Conservation (phyloP, 1,140 invertebrate genomes). For the Aphidius gifuensis region DNA sequence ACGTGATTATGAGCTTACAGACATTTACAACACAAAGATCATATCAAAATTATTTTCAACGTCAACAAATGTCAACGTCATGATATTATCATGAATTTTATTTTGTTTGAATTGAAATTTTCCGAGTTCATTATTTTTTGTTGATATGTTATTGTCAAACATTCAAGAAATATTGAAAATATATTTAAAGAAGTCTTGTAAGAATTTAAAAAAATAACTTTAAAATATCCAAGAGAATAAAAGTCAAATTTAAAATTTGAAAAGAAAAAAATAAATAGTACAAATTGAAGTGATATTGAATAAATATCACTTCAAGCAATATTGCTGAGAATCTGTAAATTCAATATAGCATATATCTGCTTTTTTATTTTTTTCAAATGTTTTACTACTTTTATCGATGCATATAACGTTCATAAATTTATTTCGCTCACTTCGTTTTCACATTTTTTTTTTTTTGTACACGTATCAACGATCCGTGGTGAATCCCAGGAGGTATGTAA, state of each 20-base stretch:
- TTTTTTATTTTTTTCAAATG: too few species aligned
- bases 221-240: not conserved
- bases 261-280: not conserved
- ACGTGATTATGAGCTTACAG: too few species aligned
- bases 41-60: not conserved
- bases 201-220: too few species aligned
- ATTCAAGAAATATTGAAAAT: too few species aligned
- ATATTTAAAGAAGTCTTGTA: too few species aligned
- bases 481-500: conserved; percentile 16
- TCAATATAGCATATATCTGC: not conserved
- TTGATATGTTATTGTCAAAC: too few species aligned
- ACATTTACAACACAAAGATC: not conserved
- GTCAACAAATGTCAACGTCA: not conserved
- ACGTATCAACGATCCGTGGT: conserved; percentile 1
- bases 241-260: not conserved
- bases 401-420: conserved; percentile 12
- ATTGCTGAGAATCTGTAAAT: conserved; percentile 3
- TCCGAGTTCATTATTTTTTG: too few species aligned
- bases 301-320: not conserved
- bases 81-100: not conserved
- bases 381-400: too few species aligned
- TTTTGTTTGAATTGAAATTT: not conserved
- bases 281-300: not conserved
- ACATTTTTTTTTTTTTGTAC: not conserved
- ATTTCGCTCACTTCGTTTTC: conserved; percentile 7